Evolutionary conservation across 1,140 invertebrate species (phyloP).

Genomic region (Philaenus spumarius): DNA sequence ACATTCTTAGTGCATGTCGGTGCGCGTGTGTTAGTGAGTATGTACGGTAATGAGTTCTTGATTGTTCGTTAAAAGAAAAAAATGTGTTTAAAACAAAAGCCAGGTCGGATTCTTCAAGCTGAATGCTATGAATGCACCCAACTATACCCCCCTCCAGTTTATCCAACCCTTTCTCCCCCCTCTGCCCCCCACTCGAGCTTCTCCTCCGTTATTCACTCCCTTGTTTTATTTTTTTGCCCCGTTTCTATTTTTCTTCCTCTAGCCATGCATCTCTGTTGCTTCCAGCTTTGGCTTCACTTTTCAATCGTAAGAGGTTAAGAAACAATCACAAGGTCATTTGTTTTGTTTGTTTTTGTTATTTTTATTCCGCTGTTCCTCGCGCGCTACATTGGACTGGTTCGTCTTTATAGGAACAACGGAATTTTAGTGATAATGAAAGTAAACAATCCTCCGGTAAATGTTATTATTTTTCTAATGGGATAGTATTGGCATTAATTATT

Average conservation of each 20-base stretch:
- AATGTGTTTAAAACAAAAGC: too few relatives aligned
- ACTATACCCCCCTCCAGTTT: slow-evolving; percentile 20
- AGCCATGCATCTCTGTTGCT: slow-evolving; percentile 7
- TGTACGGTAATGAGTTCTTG: too few relatives aligned
- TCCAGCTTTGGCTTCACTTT: slow-evolving; percentile 9
- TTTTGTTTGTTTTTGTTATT: not conserved
- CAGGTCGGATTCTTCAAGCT: slow-evolving; percentile 5
- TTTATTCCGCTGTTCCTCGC: too few relatives aligned
- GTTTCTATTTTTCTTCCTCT: slow-evolving; percentile 8
- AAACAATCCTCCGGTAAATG: too few relatives aligned
- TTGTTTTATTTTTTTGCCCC: slow-evolving; percentile 17
- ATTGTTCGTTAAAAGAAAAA: too few relatives aligned
- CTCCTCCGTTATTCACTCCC: slow-evolving; percentile 15
- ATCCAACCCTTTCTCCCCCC: slow-evolving; percentile 15
- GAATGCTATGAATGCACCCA: slow-evolving; percentile 20
- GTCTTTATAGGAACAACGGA: too few relatives aligned
- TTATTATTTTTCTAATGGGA: too few relatives aligned
- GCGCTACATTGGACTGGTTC: too few relatives aligned
- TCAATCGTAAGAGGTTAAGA: slow-evolving; percentile 2
- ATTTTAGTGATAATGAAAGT: too few relatives aligned
- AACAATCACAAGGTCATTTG: not conserved
- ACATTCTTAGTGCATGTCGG: too few relatives aligned
- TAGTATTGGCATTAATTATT: too few relatives aligned
- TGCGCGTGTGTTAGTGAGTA: too few relatives aligned
- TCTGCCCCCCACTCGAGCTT: slow-evolving; percentile 24